Evolutionary conservation across 2,797 vertebrate genomes (phyloP).

Genomic region (Macroramphosus scolopax): DNA sequence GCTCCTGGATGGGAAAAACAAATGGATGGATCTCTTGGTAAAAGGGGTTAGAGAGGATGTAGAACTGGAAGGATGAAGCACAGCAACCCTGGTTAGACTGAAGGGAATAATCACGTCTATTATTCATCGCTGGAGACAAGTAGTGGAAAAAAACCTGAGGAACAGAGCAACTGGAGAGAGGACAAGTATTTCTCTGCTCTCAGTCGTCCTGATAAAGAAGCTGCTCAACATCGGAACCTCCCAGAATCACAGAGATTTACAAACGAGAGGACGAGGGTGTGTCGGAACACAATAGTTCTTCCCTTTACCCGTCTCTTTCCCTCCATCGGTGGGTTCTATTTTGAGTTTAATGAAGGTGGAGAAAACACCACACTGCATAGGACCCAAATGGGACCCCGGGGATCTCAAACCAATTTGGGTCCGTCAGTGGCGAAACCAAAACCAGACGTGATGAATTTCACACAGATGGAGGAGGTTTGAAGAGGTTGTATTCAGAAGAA

Average conservation of each 20-base stretch:
- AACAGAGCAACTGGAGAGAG: constrained; percentile 21
- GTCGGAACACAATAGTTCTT: constrained; percentile 64
- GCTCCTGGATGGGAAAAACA: constrained; percentile 28
- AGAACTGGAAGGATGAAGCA: constrained; percentile 15
- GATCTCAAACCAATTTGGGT: constrained; percentile 64
- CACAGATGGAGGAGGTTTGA: constrained; percentile 28
- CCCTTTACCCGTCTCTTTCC: constrained; percentile 5
- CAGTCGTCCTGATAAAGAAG: constrained; percentile 46
- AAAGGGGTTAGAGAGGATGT: constrained; percentile 29
- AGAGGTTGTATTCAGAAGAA: constrained; percentile 51
- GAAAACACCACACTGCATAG: constrained; percentile 54
- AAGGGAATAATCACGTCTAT: constrained; percentile 21
- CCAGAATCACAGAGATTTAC: constrained; percentile 43
- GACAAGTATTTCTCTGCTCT: constrained; percentile 31
- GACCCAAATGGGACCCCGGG: constrained; percentile 67
- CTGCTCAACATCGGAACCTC: constrained; percentile 40
- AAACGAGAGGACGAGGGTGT: constrained; percentile 25
- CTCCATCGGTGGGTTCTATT: constrained; percentile 69
- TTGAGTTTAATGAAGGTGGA: constrained; percentile 72
- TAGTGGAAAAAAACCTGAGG: constrained; percentile 22
- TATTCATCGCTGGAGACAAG: constrained; percentile 10
- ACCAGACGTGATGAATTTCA: constrained; percentile 31
- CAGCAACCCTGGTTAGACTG: constrained; percentile 7
- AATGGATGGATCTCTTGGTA: constrained; percentile 30
- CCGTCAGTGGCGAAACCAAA: constrained; percentile 65